Base-by-base conservation (phyloP, 2,888 invertebrate genomes). In the Liopterus haemorrhoidalis region DNA sequence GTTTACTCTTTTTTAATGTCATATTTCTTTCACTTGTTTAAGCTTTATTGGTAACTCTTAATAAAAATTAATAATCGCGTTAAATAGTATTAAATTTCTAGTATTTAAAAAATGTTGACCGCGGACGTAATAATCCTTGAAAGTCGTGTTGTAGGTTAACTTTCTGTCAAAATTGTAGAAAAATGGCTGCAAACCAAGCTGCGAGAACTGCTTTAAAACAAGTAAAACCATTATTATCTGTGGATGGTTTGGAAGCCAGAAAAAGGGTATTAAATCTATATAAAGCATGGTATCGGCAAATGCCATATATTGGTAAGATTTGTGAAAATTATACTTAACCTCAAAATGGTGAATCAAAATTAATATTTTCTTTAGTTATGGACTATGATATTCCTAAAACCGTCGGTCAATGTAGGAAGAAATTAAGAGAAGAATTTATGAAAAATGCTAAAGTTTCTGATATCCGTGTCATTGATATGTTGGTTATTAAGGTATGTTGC, bases 281-380 rank as follows among this genome's bases (percentile, higher is more conserved):
- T 68, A 91, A 86, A 71, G 85, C 92, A 44, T 96, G 95, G 93
- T 90, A 86, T 69, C 82, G 94, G 53, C 90, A 93, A 69, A 75
- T 93, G 49, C 94, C 94, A 5, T 83, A 82, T 65, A 76, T 93
- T 60, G 81, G 94, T 92, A 73, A 73, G 80, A 31, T 28, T 43
- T 20, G 28, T 33, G 31, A 39, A 36, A 38, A 24, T 15, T 20
- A 25, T 19, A 30, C 25, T 21, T 16, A 24, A 47, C 18, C 2
- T 46, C 38, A 27, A 41, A 5, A 38, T 11, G 38, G 35, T 33
- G 24, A 12, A 14, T 41, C 14, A 21, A 31, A 30, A 27, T 20
- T n/a, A 30, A 11, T 20, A 19, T 28, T 1, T 28, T 21, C 39
- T 79, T 36, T 71, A 93, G 93, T 89, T 20, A 73, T 78, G 66